A percentile compares a stretch with the other conserved stretches of the same genome.
These are phyloP conservation scores for Chrysotoxum bicinctum DNA, from an alignment of 2,888 invertebrate species.

Conservation along the genomic window DNA sequence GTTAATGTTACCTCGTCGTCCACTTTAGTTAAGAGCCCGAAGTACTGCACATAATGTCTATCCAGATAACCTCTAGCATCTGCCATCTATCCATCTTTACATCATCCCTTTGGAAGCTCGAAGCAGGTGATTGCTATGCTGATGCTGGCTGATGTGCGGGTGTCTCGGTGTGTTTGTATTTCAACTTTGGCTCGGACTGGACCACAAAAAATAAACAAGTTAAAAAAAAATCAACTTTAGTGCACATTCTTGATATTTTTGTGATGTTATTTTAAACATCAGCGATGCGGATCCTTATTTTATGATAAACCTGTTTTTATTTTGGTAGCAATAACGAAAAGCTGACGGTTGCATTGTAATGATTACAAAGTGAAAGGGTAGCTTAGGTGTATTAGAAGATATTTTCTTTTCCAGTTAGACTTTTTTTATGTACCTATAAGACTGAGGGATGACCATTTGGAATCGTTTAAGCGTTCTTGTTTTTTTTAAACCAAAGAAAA, in stretches of 20 bases:
- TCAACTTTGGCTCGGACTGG: slow-evolving; percentile 28
- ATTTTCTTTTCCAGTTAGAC: slow-evolving; percentile 2
- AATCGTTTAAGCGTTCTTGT: no score
- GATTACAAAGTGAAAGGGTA: not conserved
- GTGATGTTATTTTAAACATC: slow-evolving; percentile 4
- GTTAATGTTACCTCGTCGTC: slow-evolving; percentile 65
- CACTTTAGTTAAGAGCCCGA: slow-evolving; percentile 66
- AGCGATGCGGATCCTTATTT: not conserved
- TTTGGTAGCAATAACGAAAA: slow-evolving; percentile 15
- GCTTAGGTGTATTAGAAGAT: not conserved
- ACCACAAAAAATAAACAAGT: slow-evolving; percentile 31
- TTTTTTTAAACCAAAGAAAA: no score
- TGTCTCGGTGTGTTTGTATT: slow-evolving; percentile 23
- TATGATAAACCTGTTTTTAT: slow-evolving; percentile 19
- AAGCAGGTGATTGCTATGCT: slow-evolving; percentile 1
- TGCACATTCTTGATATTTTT: slow-evolving; percentile 13
- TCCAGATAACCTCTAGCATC: slow-evolving; percentile 29
- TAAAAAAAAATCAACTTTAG: not conserved
- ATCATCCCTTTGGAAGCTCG: slow-evolving; percentile 27
- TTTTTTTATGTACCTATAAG: no score
- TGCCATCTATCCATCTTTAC: slow-evolving; percentile 47
- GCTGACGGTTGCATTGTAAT: slow-evolving; percentile 44
- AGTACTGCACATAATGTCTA: slow-evolving; percentile 41
- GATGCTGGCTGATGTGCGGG: not conserved
- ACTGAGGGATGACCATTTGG: no score